phyloP scores from a whole-genome alignment of 2,797 vertebrate genomes.

The Huso huso region DNA sequence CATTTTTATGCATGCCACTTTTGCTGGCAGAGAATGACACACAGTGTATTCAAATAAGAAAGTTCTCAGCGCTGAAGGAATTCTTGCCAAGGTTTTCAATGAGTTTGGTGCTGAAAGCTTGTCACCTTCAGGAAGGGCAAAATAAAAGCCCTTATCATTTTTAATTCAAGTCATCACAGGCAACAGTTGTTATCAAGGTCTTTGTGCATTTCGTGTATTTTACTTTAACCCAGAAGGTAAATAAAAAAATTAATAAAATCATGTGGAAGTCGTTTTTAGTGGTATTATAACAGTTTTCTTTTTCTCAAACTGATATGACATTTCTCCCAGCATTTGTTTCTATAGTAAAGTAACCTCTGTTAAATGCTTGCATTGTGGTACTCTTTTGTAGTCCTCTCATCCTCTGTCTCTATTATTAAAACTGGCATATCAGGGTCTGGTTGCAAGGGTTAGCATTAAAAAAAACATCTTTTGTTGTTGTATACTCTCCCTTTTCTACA shows the following conservation, averaged over 20 bases:
- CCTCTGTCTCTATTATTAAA: not conserved
- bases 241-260: too few relatives aligned
- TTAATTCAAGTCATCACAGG: not conserved
- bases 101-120: not conserved
- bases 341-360: too few relatives aligned
- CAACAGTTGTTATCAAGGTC: not conserved
- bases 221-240: too few relatives aligned
- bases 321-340: too few relatives aligned
- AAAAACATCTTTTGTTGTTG: too few relatives aligned
- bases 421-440: too few relatives aligned
- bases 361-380: too few relatives aligned
- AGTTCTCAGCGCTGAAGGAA: not conserved
- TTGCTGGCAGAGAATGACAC: not conserved
- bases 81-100: not conserved
- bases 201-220: too few relatives aligned
- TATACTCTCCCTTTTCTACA: not conserved
- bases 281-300: too few relatives aligned
- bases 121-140: not conserved
- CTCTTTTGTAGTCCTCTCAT: not conserved
- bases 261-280: too few relatives aligned
- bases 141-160: not conserved
- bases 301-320: too few relatives aligned
- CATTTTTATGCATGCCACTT: conserved; percentile 5
- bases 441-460: too few relatives aligned
- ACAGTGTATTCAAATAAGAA: not conserved